Percentiles rank a stretch among this genome's conserved stretches.
Conservation (phyloP, 2,113 vertebrate genomes). For the Amazona guildingii region DNA sequence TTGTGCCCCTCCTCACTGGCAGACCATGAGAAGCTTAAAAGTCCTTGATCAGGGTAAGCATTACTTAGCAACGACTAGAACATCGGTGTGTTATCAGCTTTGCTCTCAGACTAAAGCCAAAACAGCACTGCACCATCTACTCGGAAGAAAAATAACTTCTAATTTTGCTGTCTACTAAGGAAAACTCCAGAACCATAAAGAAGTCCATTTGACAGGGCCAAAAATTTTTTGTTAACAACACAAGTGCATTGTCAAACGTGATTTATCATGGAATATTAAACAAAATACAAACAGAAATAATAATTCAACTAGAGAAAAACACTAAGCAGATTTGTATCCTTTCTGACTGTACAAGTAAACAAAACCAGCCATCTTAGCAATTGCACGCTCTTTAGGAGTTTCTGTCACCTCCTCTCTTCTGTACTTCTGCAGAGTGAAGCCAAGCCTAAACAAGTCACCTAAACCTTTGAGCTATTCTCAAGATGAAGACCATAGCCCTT, state of each 20-base stretch:
- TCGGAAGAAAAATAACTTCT: neutral
- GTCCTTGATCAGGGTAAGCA: neutral
- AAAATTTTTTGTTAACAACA: neutral
- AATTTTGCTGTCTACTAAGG: neutral
- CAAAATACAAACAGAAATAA: neutral
- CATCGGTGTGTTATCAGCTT: neutral
- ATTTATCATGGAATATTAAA: neutral
- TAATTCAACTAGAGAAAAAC: neutral
- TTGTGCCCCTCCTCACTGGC: neutral
- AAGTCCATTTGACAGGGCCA: neutral
- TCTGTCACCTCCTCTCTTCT: neutral
- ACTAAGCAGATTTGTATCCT: neutral
- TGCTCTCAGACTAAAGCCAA: neutral
- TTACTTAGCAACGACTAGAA: neutral
- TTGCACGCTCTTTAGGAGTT: rapidly evolving
- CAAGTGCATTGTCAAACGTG: neutral
- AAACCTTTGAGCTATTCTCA: neutral
- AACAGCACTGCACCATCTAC: neutral
- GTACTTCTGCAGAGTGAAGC: neutral
- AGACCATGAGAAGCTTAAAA: neutral
- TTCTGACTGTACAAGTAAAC: neutral
- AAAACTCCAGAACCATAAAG: neutral
- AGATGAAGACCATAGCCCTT: neutral
- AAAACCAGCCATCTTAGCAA: neutral
- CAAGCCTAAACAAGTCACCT: neutral